phyloP scores from a whole-genome alignment of 1,140 invertebrate genomes.

The Galleria mellonella region DNA sequence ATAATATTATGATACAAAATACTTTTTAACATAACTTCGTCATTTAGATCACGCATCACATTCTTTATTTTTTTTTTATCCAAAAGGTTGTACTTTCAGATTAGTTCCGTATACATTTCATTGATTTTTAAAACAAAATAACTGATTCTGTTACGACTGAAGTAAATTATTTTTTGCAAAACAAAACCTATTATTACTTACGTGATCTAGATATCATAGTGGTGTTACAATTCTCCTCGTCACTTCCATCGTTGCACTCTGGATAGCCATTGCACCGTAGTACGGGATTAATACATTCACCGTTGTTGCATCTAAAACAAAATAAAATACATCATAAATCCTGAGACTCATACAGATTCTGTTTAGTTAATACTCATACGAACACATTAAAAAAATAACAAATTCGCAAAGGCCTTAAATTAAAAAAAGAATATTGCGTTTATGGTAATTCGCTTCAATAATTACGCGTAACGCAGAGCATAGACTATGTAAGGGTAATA shows the following conservation, averaged over 20 bases:
- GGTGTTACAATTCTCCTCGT: slow-evolving; percentile 76
- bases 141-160: too few relatives aligned
- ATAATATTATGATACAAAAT: too few relatives aligned
- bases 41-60: too few relatives aligned
- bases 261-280: slow-evolving; percentile 65
- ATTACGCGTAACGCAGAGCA: not conserved
- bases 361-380: too few relatives aligned
- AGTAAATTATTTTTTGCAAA: too few relatives aligned
- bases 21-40: too few relatives aligned
- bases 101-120: too few relatives aligned
- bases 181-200: too few relatives aligned
- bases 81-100: too few relatives aligned
- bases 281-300: slow-evolving; percentile 62
- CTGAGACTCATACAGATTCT: too few relatives aligned
- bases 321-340: slow-evolving; percentile 18
- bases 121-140: too few relatives aligned
- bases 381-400: not conserved
- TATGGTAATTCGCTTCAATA: not conserved
- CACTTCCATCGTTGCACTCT: slow-evolving; percentile 84
- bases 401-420: slow-evolving; percentile 15
- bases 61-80: too few relatives aligned
- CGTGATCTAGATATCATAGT: slow-evolving; percentile 26
- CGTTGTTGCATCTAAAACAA: slow-evolving; percentile 50
- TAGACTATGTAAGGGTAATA: not conserved
- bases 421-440: not conserved